Base-by-base conservation (phyloP, 2,113 vertebrate genomes). In the Montifringilla adamsi region DNA sequence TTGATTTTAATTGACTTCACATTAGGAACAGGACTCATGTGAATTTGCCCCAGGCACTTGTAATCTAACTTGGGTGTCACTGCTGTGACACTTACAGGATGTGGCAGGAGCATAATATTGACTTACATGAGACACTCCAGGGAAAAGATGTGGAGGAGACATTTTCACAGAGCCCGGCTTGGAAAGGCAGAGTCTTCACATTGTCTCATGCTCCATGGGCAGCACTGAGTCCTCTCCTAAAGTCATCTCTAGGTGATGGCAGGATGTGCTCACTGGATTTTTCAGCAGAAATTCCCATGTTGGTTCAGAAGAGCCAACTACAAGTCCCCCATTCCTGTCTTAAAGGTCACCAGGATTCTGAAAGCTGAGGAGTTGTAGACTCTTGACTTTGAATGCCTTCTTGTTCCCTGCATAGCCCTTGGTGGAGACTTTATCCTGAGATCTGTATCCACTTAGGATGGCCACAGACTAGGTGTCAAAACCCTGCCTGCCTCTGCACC, bases 1-100 rank as follows among this genome's bases (percentile, higher is more conserved):
- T 86, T 92, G 72, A 88, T 70, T 95, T 89, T 92, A 90, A 90
- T 87, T 97, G 89, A 93, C 73, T 96, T 84, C 80, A 84, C 33
- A 47, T 87, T 59, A 92, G 86, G 52, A 92, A 70, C 24, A 90
- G 30, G 50, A 26, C 82, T 92, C 18, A 53, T 46, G 59, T 87
- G 83, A 80, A 67, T 88, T 84, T 88, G 50, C 92, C 73, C 52
- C 35, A 75, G 76, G 83, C 31, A 3, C 60, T 89, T 33, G 9
- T 77, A 77, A 83, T 89, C 56, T 59, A 70, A 59, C 56, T 70
- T 84, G 76, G 52, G 35, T 93, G 79, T 86, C 39, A 90, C 23
- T 0, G 0, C 50, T 77, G 31, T 55, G 73, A 93, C 80, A 75
- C 41, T 93, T 83, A 84, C 37, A 90, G 50, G 75, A 78, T 60